Percentiles rank a stretch among this genome's conserved stretches.
These are phyloP conservation scores for Thunnus maccoyii DNA, from an alignment of 2,113 vertebrate genomes.

Conservation along the genomic window DNA sequence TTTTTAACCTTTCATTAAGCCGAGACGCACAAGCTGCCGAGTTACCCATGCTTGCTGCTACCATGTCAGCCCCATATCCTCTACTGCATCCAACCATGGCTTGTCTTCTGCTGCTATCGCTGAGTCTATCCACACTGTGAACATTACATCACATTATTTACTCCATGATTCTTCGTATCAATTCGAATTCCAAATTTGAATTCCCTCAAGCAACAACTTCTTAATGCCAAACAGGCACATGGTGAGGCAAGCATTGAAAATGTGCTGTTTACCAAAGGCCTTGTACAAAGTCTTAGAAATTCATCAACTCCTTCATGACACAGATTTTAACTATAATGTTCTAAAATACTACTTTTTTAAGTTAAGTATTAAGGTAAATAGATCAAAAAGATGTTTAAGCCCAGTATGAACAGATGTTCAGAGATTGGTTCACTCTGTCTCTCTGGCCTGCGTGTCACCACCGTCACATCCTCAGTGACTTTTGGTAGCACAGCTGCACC, in stretches of 20 bases:
- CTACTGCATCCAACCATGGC: neutral
- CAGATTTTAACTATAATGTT: neutral
- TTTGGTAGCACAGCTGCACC: neutral
- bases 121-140: neutral
- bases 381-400: too few relatives aligned
- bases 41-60: too few relatives aligned
- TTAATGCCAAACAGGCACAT: slow-evolving; percentile 3
- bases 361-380: neutral
- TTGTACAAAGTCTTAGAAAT: neutral
- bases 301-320: neutral
- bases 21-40: neutral
- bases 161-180: neutral
- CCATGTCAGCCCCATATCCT: neutral
- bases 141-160: neutral
- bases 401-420: neutral
- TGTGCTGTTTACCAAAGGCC: neutral
- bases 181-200: neutral
- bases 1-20: neutral
- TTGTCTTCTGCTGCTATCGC: neutral
- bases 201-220: neutral
- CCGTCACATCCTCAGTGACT: neutral
- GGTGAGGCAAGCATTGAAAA: neutral
- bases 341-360: neutral
- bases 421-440: neutral
- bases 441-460: neutral